These are phyloP conservation scores for Cephalophus harveyi DNA, from an alignment of 2,113 vertebrate genomes.

Conservation along the genomic window DNA sequence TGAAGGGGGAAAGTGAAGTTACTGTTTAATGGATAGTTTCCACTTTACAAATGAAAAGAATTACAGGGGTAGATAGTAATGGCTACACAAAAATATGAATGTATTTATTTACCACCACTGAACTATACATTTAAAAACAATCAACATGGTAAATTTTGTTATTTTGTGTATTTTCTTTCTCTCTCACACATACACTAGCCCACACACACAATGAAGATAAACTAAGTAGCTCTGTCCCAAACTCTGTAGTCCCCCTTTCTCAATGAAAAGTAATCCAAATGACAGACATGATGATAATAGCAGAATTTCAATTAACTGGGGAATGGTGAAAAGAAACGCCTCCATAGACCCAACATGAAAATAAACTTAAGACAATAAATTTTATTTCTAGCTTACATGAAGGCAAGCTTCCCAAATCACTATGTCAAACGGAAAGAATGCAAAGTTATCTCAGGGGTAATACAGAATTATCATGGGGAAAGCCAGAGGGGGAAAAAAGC, in stretches of 20 bases:
- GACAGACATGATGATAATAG: neutral
- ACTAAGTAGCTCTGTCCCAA: neutral
- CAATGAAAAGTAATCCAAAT: neutral
- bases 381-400: neutral
- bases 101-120: neutral
- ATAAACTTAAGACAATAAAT: neutral
- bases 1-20: neutral
- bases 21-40: neutral
- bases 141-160: neutral
- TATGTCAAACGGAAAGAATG: slow-evolving; percentile 18
- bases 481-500: neutral
- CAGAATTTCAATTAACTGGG: neutral
- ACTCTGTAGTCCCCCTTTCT: neutral
- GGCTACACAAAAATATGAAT: neutral
- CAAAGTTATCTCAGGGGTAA: neutral
- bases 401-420: slow-evolving; percentile 11
- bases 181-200: neutral
- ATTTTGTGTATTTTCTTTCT: neutral
- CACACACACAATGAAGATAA: neutral
- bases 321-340: neutral
- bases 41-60: neutral
- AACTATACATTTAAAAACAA: neutral
- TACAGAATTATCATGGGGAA: neutral
- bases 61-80: neutral
- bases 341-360: neutral